Evolutionary conservation across 2,797 vertebrate species (phyloP).

Genomic region (Lagothrix lagotricha): DNA sequence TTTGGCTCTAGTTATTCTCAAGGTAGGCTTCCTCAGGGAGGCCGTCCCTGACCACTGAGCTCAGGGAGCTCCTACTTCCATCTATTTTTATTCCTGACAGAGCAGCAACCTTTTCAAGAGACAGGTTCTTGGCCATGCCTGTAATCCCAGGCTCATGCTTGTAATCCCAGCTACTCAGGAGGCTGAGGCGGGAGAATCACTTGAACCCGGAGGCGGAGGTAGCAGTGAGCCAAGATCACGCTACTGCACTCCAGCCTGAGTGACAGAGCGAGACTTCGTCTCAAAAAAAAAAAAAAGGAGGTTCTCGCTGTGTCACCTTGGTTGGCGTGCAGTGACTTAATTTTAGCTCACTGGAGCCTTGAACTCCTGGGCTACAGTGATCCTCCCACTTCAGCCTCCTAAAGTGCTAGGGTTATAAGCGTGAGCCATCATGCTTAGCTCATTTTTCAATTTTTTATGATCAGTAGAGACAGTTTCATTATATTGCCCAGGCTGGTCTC

Average conservation of each 20-base stretch:
- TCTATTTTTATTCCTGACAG: neutral
- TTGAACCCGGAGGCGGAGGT: too few relatives aligned
- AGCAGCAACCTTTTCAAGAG: neutral
- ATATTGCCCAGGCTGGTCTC: neutral
- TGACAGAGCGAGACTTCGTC: too few relatives aligned
- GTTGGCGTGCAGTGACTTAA: neutral
- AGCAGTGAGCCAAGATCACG: too few relatives aligned
- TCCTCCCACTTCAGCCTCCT: neutral
- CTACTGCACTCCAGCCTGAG: too few relatives aligned
- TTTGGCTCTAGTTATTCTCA: neutral
- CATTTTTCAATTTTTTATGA: neutral
- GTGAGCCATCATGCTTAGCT: neutral
- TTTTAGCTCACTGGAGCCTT: neutral
- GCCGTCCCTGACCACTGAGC: neutral
- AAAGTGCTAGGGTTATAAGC: neutral
- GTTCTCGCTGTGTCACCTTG: neutral
- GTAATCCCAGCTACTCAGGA: too few relatives aligned
- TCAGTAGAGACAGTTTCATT: neutral
- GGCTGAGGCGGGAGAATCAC: too few relatives aligned
- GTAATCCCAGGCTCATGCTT: too few relatives aligned
- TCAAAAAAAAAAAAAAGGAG: too few relatives aligned
- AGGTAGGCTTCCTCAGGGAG: neutral
- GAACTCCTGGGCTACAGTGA: neutral
- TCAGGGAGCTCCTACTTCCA: neutral
- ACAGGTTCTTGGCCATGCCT: too few relatives aligned